These are phyloP conservation scores for Crotalus horridus DNA, from an alignment of 2,113 vertebrate species.

Conservation along the genomic window DNA sequence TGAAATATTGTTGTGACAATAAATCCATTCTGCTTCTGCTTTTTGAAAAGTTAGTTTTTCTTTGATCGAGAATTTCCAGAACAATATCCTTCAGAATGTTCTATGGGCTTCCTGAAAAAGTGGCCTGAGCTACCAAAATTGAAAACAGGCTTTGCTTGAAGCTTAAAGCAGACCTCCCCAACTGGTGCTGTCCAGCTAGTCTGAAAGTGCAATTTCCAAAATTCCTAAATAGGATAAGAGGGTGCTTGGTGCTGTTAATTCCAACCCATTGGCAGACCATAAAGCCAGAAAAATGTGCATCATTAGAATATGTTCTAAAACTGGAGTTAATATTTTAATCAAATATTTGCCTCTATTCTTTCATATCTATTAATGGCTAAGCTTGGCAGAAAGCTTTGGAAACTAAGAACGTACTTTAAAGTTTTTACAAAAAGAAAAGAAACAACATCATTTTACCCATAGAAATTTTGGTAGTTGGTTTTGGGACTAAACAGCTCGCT, in stretches of 20 bases:
- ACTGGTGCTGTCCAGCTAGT: neutral
- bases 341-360: neutral
- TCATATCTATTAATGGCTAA: neutral
- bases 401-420: neutral
- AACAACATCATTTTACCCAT: neutral
- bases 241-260: neutral
- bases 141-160: neutral
- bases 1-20: slow-evolving; percentile 50
- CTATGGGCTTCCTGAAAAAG: slow-evolving; percentile 18
- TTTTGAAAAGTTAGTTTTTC: slow-evolving; percentile 36
- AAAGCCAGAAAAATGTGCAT: neutral
- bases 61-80: slow-evolving; percentile 12
- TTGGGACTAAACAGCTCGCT: neutral
- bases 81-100: slow-evolving; percentile 32
- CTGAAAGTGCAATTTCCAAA: neutral
- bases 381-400: neutral
- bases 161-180: neutral
- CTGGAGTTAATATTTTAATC: neutral
- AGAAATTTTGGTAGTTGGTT: neutral
- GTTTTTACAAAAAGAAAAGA: neutral
- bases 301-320: neutral
- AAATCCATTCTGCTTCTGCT: slow-evolving; percentile 47
- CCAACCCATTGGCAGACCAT: neutral
- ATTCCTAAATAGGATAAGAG: neutral
- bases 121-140: slow-evolving; percentile 22